These are phyloP conservation scores for Molossus molossus DNA, from an alignment of 2,797 vertebrate species.

Conservation along the genomic window DNA sequence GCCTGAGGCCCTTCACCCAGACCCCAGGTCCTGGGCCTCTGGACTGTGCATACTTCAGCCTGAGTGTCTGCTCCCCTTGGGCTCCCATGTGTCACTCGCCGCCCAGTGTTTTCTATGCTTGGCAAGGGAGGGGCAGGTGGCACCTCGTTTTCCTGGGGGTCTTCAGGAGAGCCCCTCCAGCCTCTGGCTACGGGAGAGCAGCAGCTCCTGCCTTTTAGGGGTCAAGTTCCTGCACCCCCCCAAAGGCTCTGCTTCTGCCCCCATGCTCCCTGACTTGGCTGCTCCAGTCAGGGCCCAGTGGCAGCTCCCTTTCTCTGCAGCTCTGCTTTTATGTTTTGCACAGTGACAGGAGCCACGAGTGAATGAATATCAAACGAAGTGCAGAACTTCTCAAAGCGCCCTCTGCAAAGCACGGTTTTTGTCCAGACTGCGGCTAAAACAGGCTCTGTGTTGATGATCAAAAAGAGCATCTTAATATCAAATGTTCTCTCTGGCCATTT, in stretches of 20 bases:
- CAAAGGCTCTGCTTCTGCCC: background rate
- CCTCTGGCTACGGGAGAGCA: background rate
- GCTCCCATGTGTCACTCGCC: no score
- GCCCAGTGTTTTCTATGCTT: background rate
- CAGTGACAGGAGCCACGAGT: background rate
- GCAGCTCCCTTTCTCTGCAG: accelerated
- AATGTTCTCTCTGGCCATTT: background rate
- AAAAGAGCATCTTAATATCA: background rate
- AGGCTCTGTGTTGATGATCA: background rate
- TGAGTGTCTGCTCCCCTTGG: background rate
- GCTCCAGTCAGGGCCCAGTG: background rate
- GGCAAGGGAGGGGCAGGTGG: accelerated
- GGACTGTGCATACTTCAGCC: background rate
- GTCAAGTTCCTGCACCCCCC: background rate
- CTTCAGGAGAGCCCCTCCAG: background rate
- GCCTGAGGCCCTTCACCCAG: background rate
- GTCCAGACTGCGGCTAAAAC: background rate
- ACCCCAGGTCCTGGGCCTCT: background rate
- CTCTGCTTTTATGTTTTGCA: background rate
- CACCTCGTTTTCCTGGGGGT: no score
- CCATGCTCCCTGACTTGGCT: background rate
- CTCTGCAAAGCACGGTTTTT: background rate
- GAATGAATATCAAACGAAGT: background rate
- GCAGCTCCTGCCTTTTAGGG: background rate
- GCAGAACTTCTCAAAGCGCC: background rate